Base-by-base conservation (phyloP, 2,888 invertebrate genomes). In the Cylloceria caligata region DNA sequence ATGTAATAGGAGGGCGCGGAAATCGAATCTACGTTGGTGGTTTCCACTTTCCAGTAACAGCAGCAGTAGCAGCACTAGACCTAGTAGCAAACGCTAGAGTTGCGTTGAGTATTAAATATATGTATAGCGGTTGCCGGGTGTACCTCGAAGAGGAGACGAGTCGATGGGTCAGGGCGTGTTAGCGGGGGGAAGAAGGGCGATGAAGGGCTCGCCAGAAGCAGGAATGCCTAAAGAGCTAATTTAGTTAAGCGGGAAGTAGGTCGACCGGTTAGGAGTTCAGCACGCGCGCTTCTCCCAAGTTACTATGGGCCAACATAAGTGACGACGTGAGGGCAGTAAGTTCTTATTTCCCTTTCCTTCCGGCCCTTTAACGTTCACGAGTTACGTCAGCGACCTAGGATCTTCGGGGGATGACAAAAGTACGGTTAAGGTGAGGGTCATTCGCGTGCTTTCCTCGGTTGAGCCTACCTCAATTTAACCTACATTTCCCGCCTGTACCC, bases 391-490 rank as follows among this genome's bases (percentile, higher is more conserved):
- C 72, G 77, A 84, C 84, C 81, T 78, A 83, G 60, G 83, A 75
- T 80, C 80, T 80, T 76, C 47, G 49, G 34, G 5, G 30, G 36
- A 24, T 24, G 52, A 45, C 34, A 45, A 64, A 45, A 67, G 60
- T 60, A 78, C 62, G 79, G 74, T 78, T 52, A 75, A 52, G 77
- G 55, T 72, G 36, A 45, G 78, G 47, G 47, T 73, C 72, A 27
- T 62, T 64, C 49, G 72, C 68, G 1, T 27, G 19, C 16, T 36
- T 45, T 62, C 55, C 21, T 34, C 19, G 42, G 64, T 47, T 24
- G 76, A 30, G 69, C 69, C 81, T 78, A 78, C 81, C 79, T 65
- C 74, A 82, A 82, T 42, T 34, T 79, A 75, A 79, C 78, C 79
- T 47, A 79, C 42, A 78, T 78, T 49, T 47, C 62, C 47, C 49